phyloP scores from a whole-genome alignment of 1,140 invertebrate species.

The Leptinotarsa defecta region DNA sequence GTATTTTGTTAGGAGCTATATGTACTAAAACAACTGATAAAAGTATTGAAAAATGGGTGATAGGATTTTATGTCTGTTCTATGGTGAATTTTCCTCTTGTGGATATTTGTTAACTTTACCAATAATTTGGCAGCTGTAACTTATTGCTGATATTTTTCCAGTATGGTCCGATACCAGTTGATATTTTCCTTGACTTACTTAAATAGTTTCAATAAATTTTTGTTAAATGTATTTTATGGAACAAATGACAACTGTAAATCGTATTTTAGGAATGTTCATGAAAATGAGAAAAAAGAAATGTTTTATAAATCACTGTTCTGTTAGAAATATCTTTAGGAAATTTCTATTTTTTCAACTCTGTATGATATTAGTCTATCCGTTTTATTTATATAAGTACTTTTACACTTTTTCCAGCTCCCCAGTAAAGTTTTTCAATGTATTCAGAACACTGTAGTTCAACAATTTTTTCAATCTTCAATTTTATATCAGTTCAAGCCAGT shows the following conservation, averaged over 20 bases:
- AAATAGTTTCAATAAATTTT: constrained; percentile 25
- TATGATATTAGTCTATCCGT: constrained; percentile 16
- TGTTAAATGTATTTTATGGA: constrained; percentile 6
- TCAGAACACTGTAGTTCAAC: not conserved
- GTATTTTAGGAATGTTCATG: not conserved
- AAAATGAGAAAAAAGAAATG: not conserved
- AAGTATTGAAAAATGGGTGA: too few species aligned
- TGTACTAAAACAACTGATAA: too few species aligned
- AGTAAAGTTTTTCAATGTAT: constrained; percentile 3
- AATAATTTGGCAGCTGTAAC: not conserved
- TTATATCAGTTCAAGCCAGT: not conserved
- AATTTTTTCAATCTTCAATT: constrained; percentile 1
- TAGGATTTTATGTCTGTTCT: not conserved
- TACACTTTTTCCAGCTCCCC: not conserved
- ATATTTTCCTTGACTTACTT: constrained; percentile 7
- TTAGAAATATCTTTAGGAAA: not conserved
- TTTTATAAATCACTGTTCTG: constrained; percentile 6
- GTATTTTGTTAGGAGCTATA: too few species aligned
- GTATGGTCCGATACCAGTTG: constrained; percentile 4
- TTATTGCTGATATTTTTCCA: constrained; percentile 8
- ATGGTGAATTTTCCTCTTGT: not conserved
- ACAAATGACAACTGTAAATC: not conserved
- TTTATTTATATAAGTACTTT: not conserved
- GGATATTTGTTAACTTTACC: not conserved
- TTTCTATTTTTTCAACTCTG: constrained; percentile 11